Base-by-base conservation (phyloP, 2,888 invertebrate genomes). In the Cephus sareptanus region DNA sequence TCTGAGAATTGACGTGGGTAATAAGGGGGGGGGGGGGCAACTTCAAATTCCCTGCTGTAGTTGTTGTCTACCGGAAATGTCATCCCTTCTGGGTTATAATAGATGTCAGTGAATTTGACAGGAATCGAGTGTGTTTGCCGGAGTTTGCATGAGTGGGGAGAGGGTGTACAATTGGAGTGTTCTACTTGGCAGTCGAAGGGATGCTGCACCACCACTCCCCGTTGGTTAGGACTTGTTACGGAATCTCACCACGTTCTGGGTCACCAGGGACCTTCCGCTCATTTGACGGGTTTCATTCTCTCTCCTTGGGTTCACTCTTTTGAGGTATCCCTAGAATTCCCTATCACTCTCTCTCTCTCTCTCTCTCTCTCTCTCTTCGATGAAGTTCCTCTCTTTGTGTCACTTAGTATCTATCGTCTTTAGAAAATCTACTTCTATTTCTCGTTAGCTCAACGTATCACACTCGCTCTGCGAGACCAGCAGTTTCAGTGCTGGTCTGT, bases 161-260 rank as follows among this genome's bases (percentile, higher is more conserved):
- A 6, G 56, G 23, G 73, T 33, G 68, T 77, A 75, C 79, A 76
- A 77, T 76, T 76, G 70, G 70, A 76, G 69, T 79, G 77, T 79
- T 76, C 76, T 68, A 76, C 76, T 79, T 78, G 78, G 78, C 79
- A 78, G 76, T 79, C 78, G 69, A 74, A 77, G 77, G 77, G 77
- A 77, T 79, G 69, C 34, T 73, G 4, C 74, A 37, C 79, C 73
- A 34, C 33, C 73, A 68, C 33, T 69, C 69, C 74, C 34, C 11
- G 30, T 34, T 34, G 71, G 71, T 71, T 31, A 31, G 71, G 71
- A 71, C 34, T 71, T 23, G 71, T 71, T 71, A 34, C 71, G 30
- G 71, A 71, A 34, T 71, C 71, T 71, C 34, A 9, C 71, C 71
- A 71, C 71, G 71, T 71, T 34, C 71, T 23, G 30, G 31, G 71